A percentile compares a stretch with the other conserved stretches of the same genome.
Conservation (phyloP, 2,888 invertebrate genomes). For the Lasioglossum marginatum region DNA sequence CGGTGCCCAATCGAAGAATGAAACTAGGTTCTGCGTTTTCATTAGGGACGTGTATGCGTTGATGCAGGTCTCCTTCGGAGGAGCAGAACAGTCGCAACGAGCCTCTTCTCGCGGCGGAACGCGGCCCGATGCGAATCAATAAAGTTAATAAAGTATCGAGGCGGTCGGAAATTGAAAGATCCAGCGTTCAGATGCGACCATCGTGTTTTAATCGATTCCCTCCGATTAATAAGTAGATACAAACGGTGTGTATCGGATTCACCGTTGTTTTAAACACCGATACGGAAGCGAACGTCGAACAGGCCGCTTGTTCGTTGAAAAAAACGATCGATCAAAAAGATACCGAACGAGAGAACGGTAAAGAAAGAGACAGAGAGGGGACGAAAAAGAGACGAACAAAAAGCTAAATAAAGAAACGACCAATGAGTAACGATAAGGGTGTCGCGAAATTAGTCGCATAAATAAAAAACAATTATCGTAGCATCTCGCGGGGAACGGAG, state of each 20-base stretch:
- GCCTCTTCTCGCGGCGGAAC: background rate
- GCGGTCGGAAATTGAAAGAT: constrained; percentile 68
- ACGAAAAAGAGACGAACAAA: background rate
- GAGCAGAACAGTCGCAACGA: constrained; percentile 23
- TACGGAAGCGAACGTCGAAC: background rate
- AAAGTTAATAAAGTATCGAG: constrained; percentile 58
- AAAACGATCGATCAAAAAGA: constrained; percentile 4
- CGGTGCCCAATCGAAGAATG: background rate
- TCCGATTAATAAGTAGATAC: constrained; percentile 68
- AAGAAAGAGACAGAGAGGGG: background rate
- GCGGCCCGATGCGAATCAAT: constrained; percentile 52
- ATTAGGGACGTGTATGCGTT: background rate
- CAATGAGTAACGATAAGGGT: constrained; percentile 27
- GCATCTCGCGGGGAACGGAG: constrained; percentile 9
- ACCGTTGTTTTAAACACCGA: constrained; percentile 6
- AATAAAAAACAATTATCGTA: constrained; percentile 46
- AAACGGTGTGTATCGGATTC: constrained; percentile 43
- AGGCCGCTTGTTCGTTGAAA: background rate
- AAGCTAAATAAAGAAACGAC: background rate
- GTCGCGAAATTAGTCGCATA: constrained; percentile 27
- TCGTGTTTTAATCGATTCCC: constrained; percentile 63
- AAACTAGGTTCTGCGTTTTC: background rate
- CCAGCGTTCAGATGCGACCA: constrained; percentile 57
- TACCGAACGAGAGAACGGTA: background rate
- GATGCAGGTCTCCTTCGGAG: constrained; percentile 2